phyloP scores from a whole-genome alignment of 2,888 invertebrate species.

The Graphium colonna region DNA sequence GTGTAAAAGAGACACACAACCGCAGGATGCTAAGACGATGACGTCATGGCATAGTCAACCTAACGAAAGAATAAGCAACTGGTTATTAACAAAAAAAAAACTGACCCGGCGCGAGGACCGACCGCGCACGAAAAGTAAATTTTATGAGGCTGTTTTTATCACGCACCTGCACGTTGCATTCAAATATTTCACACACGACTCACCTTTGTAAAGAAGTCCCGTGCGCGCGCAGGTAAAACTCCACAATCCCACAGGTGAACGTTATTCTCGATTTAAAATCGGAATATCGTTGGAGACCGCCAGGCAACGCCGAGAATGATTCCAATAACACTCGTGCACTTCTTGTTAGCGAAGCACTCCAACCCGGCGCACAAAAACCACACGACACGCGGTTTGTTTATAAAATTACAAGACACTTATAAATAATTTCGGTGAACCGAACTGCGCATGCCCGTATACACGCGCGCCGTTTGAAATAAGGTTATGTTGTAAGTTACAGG shows the following conservation, averaged over 20 bases:
- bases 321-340: constrained; percentile 47
- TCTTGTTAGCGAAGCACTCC: constrained; percentile 53
- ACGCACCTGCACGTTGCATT: constrained; percentile 35
- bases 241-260: constrained; percentile 76
- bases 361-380: constrained; percentile 47
- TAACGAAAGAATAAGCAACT: constrained; percentile 46
- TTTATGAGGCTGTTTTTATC: constrained; percentile 37
- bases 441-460: constrained; percentile 74
- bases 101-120: constrained; percentile 26
- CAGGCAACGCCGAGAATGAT: constrained; percentile 34
- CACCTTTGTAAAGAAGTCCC: constrained; percentile 67
- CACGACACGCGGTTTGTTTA: constrained; percentile 69
- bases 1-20: constrained; percentile 50
- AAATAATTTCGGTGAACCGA: constrained; percentile 61
- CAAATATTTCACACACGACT: constrained; percentile 36
- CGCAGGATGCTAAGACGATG: constrained; percentile 46
- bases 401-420: constrained; percentile 69
- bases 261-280: constrained; percentile 56
- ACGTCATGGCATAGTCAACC: constrained; percentile 53
- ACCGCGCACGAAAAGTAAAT: constrained; percentile 32
- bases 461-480: constrained; percentile 71
- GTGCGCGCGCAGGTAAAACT: constrained; percentile 77
- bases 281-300: constrained; percentile 39
- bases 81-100: constrained; percentile 43
- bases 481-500: constrained; percentile 70